Conservation (phyloP, 2,797 vertebrate genomes). For the Falco rusticolus region DNA sequence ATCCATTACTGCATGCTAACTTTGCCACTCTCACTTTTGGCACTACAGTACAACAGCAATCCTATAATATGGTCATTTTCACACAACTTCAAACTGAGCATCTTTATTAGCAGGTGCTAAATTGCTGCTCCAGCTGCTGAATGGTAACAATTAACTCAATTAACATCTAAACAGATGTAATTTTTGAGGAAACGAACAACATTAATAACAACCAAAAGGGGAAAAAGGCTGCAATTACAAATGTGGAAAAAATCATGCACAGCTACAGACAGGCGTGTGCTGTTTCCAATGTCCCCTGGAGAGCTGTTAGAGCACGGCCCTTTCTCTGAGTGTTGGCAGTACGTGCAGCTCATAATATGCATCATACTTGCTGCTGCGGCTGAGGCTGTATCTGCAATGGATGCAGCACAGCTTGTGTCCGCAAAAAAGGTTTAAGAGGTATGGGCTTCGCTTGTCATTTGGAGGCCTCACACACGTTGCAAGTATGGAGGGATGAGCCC, state of each 20-base stretch:
- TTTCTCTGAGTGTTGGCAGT: background rate
- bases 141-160: constrained; percentile 75
- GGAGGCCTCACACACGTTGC: rapidly evolving
- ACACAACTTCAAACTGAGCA: background rate
- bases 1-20: background rate
- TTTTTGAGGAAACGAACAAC: constrained; percentile 77
- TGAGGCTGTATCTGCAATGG: background rate
- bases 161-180: constrained; percentile 76
- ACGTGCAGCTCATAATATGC: background rate
- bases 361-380: background rate
- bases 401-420: background rate
- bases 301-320: background rate
- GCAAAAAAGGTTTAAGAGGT: background rate
- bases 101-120: constrained; percentile 75
- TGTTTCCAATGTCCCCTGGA: constrained; percentile 5
- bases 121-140: constrained; percentile 75
- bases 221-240: constrained; percentile 28
- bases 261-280: constrained; percentile 1
- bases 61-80: constrained; percentile 34
- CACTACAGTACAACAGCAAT: background rate
- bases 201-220: constrained; percentile 71
- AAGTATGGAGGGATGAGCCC: background rate
- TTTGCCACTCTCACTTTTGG: background rate
- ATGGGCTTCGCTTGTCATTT: background rate
- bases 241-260: background rate